Evolutionary conservation across 1,140 invertebrate species (phyloP).

Genomic region (Trissolcus basalis): DNA sequence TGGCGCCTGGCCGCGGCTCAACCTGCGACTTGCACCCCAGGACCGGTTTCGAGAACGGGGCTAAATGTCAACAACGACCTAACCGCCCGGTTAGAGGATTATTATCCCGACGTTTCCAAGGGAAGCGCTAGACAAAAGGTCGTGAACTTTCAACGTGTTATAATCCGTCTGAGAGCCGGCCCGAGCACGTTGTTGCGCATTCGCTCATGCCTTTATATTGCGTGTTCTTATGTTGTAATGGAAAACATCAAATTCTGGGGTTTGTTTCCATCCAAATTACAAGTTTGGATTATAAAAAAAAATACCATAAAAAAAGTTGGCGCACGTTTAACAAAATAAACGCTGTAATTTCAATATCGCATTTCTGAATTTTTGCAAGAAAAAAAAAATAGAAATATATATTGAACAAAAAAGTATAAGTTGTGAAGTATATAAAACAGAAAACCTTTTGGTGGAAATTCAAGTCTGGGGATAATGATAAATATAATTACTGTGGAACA

Average conservation of each 20-base stretch:
- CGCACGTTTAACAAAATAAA: too few species aligned
- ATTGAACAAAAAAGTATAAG: too few species aligned
- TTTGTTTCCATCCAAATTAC: too few species aligned
- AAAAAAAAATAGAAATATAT: too few species aligned
- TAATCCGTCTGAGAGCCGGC: slow-evolving; percentile 69
- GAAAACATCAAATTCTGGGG: too few species aligned
- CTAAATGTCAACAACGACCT: slow-evolving; percentile 74
- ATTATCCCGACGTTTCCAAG: slow-evolving; percentile 58
- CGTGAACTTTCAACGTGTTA: slow-evolving; percentile 72
- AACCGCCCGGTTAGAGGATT: slow-evolving; percentile 72
- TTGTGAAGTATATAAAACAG: too few species aligned
- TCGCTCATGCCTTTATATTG: slow-evolving; percentile 12
- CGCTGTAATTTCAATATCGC: too few species aligned
- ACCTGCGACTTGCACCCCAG: slow-evolving; percentile 53
- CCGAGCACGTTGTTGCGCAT: slow-evolving; percentile 15
- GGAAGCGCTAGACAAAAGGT: slow-evolving; percentile 70
- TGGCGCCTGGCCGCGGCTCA: slow-evolving; percentile 61
- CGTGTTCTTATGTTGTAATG: too few species aligned
- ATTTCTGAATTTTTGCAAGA: too few species aligned
- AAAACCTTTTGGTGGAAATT: neutral
- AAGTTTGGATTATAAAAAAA: too few species aligned
- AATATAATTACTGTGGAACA: slow-evolving; percentile 49
- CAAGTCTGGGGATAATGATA: slow-evolving; percentile 22
- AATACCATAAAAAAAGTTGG: too few species aligned
- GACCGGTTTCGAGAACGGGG: slow-evolving; percentile 67